Evolutionary conservation across 2,113 vertebrate species (phyloP).

Genomic region (Stegostoma tigrinum): DNA sequence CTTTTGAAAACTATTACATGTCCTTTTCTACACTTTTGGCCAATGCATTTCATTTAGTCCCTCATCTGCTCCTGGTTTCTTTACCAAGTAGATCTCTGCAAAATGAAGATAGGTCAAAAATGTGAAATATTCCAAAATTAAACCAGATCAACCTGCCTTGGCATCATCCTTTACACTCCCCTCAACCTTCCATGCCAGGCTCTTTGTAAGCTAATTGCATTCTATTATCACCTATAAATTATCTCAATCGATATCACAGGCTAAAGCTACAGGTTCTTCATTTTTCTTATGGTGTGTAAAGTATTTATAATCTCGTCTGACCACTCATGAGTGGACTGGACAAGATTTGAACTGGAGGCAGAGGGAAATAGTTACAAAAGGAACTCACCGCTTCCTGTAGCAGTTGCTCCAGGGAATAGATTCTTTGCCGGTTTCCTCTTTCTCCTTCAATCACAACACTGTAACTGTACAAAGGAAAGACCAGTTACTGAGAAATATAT

Average conservation of each 20-base stretch:
- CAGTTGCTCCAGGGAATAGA: constrained; percentile 90
- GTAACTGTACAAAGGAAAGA: constrained; percentile 61
- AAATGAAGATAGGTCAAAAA: not conserved
- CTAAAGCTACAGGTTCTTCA: not conserved
- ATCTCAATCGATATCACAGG: not conserved
- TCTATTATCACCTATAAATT: not conserved
- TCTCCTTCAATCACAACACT: constrained; percentile 85
- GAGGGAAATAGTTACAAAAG: constrained; percentile 1
- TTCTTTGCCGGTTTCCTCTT: constrained; percentile 79
- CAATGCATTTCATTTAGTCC: not conserved
- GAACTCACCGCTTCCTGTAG: constrained; percentile 87
- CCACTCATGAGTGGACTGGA: not conserved
- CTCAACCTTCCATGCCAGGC: not conserved
- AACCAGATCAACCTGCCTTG: not conserved
- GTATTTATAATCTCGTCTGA: not conserved
- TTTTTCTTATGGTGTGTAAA: not conserved
- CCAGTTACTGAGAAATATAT: constrained; percentile 36
- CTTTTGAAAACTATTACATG: not conserved
- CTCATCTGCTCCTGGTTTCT: not conserved
- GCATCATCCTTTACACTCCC: not conserved
- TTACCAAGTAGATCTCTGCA: not conserved
- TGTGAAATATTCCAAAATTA: not conserved
- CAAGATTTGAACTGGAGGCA: not conserved
- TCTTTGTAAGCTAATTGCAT: not conserved
- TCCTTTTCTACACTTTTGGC: not conserved